Evolutionary conservation across 1,140 invertebrate genomes (phyloP), one percentile per base, ranked within the genome.

Genomic region (Hycleus cichorii): DNA sequence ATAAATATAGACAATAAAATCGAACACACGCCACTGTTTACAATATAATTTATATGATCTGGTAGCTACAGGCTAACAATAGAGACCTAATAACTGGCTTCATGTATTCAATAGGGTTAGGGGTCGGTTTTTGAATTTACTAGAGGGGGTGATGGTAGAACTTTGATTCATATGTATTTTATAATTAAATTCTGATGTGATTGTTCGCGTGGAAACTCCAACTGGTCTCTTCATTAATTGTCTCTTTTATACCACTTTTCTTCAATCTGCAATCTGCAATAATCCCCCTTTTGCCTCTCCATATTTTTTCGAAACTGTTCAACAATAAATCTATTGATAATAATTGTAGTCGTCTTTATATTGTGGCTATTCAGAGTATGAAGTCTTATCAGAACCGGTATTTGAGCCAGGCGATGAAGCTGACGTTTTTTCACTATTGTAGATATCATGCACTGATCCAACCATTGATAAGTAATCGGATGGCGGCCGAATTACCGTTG

Each of bases 401-500:
- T 73, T 74, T 6, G 75, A 76, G 4, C 74, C 74, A 0, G 76
- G 76, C 5, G 75, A 77, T 0, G 75, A 74, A 6, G 75, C 72
- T 0, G 72, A 71, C 2, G 75, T 69, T 58, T 76, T 75, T 32
- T 77, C 76, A n/a, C 58, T 59, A 43, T 64, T 58, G 60, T 76
- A 73, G 7, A 75, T 38, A 54, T 76, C 70, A 55, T 73, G 69
- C 45, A 72, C 62, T 18, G 66, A 57, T 10, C 67, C 67, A 38
- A 69, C 63, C 61, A 70, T 60, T 4, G 64, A 66, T 4, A 64
- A 54, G 46, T 73, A 73, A 49, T 74, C 71, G n/a, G 65, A 53
- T 4, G 72, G 72, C 4, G 88, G 85, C 58, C 86, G 76, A 47
- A 91, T 86, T 1, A 91, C 85, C 0, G 87, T 88, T 0, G 88